Percentiles rank a stretch among this genome's conserved stretches.
These are phyloP conservation scores for Stomatorhinus ivindoensis DNA, from an alignment of 2,113 vertebrate genomes.

Conservation along the genomic window DNA sequence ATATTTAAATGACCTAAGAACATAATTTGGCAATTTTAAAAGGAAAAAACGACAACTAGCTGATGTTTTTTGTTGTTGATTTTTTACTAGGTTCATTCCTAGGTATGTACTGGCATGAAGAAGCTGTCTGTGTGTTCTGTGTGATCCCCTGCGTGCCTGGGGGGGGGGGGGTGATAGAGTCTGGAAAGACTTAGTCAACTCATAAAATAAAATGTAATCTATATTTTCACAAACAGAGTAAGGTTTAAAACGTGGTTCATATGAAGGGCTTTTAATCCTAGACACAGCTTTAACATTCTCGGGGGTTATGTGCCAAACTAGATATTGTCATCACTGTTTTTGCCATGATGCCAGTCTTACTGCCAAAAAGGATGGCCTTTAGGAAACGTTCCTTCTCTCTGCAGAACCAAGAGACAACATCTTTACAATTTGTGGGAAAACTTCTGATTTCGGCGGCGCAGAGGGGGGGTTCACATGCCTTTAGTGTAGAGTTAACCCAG, in stretches of 20 bases:
- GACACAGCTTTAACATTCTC: neutral
- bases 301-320: neutral
- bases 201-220: neutral
- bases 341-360: neutral
- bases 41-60: neutral
- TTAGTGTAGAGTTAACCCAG: neutral
- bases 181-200: neutral
- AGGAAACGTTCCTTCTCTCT: neutral
- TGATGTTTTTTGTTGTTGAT: neutral
- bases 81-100: neutral
- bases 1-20: neutral
- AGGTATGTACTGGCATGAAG: neutral
- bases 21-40: neutral
- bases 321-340: neutral
- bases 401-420: neutral
- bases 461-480: neutral
- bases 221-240: neutral
- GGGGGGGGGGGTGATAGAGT: neutral
- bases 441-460: neutral
- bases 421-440: neutral
- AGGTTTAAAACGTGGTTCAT: neutral
- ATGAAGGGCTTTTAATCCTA: neutral
- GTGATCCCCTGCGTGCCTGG: neutral
- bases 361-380: neutral
- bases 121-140: neutral